These are phyloP conservation scores for Drosophila atroscutellata DNA, from an alignment of 2,888 invertebrate species.

Conservation along the genomic window DNA sequence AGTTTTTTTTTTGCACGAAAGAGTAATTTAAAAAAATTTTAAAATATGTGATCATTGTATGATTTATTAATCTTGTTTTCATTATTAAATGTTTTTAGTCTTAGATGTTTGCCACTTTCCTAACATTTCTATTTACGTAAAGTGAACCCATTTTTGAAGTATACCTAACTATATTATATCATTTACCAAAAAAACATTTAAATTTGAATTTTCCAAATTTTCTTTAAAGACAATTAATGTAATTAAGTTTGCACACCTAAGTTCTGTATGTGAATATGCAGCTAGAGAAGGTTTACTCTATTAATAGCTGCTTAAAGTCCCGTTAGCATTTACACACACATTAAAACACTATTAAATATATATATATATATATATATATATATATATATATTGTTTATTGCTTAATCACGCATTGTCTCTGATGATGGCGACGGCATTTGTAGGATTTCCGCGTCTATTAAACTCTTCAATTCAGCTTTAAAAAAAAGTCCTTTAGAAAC, in stretches of 20 bases:
- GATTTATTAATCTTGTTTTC: not conserved
- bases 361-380: not conserved
- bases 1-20: not conserved
- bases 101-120: not conserved
- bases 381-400: not conserved
- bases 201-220: not conserved
- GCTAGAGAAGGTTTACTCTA: not conserved
- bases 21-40: not conserved
- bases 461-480: not conserved
- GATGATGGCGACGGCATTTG: slow-evolving; percentile 69
- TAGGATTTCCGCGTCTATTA: slow-evolving; percentile 60
- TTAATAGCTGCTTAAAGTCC: slow-evolving; percentile 10
- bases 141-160: not conserved
- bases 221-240: not conserved
- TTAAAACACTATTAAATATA: slow-evolving; percentile 1
- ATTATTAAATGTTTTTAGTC: too few relatives aligned
- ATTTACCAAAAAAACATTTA: not conserved
- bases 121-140: not conserved
- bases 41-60: not conserved
- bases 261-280: not conserved
- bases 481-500: slow-evolving; percentile 3
- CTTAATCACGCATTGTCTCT: slow-evolving; percentile 26
- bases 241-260: not conserved
- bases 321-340: slow-evolving; percentile 7
- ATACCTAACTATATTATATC: not conserved